Percentiles rank a stretch among this genome's conserved stretches.
These are phyloP conservation scores for Eupsittula cactorum DNA, from an alignment of 2,113 vertebrate genomes.

Conservation along the genomic window DNA sequence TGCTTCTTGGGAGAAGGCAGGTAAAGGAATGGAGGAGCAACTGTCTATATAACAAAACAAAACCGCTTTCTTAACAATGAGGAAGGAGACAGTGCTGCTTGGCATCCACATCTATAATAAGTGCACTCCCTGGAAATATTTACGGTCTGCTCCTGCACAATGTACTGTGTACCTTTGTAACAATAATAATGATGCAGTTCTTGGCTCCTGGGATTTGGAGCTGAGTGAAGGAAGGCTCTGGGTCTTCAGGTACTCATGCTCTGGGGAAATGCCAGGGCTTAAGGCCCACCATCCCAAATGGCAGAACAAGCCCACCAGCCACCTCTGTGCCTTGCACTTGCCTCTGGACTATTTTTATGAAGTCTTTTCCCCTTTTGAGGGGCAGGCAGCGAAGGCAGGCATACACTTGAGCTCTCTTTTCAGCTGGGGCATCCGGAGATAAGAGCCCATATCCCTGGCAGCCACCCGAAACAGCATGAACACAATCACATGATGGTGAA, in stretches of 20 bases:
- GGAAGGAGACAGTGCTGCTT: slow-evolving; percentile 35
- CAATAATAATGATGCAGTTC: background rate
- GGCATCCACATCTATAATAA: slow-evolving; percentile 16
- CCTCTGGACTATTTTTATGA: background rate
- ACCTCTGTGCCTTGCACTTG: background rate
- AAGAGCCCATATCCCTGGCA: slow-evolving; percentile 47
- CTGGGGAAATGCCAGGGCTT: rapidly evolving
- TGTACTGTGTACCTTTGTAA: background rate
- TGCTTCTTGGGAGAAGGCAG: background rate
- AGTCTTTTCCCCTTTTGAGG: background rate
- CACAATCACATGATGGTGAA: slow-evolving; percentile 45
- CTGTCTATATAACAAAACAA: slow-evolving; percentile 20
- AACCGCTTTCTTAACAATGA: background rate
- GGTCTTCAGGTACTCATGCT: background rate
- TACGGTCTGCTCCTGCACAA: background rate
- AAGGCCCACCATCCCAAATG: background rate
- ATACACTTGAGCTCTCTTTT: background rate
- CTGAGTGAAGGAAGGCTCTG: background rate
- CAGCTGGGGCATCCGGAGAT: background rate
- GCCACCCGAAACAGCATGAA: background rate
- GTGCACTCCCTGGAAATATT: slow-evolving; percentile 25
- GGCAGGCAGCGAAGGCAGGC: background rate
- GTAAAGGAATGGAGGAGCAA: background rate
- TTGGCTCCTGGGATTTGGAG: background rate
- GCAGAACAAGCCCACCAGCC: background rate